Conservation (phyloP, 53 echinoderm and acorn worm genomes). For the Glandiceps talaboti region DNA sequence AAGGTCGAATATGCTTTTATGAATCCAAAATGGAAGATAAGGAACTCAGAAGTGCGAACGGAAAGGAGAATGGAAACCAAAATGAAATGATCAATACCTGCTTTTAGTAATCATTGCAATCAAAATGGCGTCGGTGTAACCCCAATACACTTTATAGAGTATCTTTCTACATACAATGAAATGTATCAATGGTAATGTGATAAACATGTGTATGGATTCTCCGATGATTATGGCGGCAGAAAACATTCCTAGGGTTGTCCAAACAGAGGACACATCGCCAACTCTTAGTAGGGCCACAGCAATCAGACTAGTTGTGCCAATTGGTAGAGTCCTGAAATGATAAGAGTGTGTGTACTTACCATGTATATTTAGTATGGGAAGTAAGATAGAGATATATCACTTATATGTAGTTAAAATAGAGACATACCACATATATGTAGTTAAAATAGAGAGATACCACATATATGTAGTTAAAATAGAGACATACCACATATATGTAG, state of each 20-base stretch:
- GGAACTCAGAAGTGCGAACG: too few species aligned
- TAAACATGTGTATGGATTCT: neutral
- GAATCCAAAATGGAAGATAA: too few species aligned
- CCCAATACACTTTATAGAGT: neutral
- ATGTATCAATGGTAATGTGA: neutral
- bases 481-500: neutral
- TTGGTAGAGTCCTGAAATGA: neutral
- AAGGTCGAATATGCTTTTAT: too few species aligned
- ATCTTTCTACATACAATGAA: neutral
- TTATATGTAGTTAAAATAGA: too few species aligned
- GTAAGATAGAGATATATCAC: too few species aligned
- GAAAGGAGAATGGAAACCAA: too few species aligned
- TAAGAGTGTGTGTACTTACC: neutral
- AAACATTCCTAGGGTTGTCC: neutral
- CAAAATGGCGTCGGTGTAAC: slow-evolving; percentile 1
- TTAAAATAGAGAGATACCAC: too few species aligned
- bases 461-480: too few species aligned
- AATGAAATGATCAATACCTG: too few species aligned
- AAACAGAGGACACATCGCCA: neutral
- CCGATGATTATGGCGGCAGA: neutral
- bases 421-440: too few species aligned
- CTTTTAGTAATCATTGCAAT: neutral
- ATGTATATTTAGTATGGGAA: neutral
- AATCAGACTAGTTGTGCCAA: neutral
- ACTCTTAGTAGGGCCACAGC: neutral